These are phyloP conservation scores for Nothura maculosa DNA, from an alignment of 2,797 vertebrate species.

Conservation along the genomic window DNA sequence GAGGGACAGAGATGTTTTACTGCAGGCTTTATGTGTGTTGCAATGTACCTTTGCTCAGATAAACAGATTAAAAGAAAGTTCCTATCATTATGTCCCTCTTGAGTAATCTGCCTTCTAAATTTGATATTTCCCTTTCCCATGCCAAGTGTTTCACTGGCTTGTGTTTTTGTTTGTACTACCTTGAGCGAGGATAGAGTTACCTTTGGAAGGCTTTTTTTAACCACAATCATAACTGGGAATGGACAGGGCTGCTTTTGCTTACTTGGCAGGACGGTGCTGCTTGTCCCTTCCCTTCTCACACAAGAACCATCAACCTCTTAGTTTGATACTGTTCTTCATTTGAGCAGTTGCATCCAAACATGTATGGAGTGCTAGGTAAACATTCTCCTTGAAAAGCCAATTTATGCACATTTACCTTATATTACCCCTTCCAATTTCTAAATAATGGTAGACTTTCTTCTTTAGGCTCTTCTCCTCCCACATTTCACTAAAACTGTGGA, in stretches of 20 bases:
- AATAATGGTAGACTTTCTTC: neutral
- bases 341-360: slow-evolving; percentile 12
- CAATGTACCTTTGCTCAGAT: neutral
- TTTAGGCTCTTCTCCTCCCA: neutral
- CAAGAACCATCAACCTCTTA: neutral
- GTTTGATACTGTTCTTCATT: neutral
- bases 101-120: slow-evolving; percentile 8
- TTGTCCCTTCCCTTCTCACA: neutral
- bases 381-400: neutral
- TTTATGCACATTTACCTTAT: slow-evolving; percentile 6
- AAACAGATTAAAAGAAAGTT: neutral
- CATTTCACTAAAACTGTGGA: slow-evolving; percentile 1
- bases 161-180: slow-evolving; percentile 50
- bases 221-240: slow-evolving; percentile 24
- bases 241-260: slow-evolving; percentile 31
- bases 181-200: slow-evolving; percentile 41
- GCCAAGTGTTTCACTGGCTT: slow-evolving; percentile 7
- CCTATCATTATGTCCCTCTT: neutral
- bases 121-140: slow-evolving; percentile 27
- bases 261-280: neutral
- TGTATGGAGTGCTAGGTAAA: neutral
- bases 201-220: slow-evolving; percentile 34
- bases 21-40: neutral
- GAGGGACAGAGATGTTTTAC: neutral
- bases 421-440: neutral